These are phyloP conservation scores for Drosophila bocki DNA, from an alignment of 1,140 invertebrate species.

Conservation along the genomic window DNA sequence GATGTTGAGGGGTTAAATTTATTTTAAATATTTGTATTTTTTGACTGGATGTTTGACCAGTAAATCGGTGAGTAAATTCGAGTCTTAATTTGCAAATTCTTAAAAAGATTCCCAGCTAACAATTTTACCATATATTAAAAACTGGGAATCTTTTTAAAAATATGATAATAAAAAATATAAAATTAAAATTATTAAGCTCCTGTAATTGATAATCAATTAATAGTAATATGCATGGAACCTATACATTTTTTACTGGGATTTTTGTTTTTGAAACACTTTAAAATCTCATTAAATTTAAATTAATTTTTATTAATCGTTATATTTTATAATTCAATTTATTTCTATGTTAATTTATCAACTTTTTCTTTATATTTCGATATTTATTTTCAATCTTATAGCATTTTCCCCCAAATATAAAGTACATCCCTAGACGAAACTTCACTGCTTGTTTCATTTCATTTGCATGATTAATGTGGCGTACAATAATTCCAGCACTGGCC, in stretches of 20 bases:
- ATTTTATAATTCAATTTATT: neutral
- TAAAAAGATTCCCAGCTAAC: neutral
- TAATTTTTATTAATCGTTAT: neutral
- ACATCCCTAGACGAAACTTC: slow-evolving; percentile 8
- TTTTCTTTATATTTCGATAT: neutral
- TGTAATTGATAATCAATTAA: neutral
- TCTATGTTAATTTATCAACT: neutral
- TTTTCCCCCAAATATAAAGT: neutral
- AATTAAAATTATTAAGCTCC: too few relatives aligned
- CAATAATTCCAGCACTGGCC: slow-evolving; percentile 1
- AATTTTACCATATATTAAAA: neutral
- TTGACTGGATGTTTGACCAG: neutral
- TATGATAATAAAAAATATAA: too few relatives aligned
- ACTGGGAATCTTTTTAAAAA: neutral
- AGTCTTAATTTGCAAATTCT: too few relatives aligned
- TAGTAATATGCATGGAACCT: neutral
- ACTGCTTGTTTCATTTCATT: slow-evolving; percentile 29
- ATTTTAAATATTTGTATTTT: neutral
- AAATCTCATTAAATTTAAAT: neutral
- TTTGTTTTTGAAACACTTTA: fast-evolving
- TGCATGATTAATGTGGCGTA: slow-evolving; percentile 36
- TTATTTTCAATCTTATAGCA: neutral
- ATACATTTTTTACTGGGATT: neutral
- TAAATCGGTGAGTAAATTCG: neutral
- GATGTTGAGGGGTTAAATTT: neutral